A percentile compares a stretch with the other conserved stretches of the same genome.
Evolutionary conservation across 2,797 vertebrate genomes (phyloP).

Genomic region (Poeciliopsis turneri): DNA sequence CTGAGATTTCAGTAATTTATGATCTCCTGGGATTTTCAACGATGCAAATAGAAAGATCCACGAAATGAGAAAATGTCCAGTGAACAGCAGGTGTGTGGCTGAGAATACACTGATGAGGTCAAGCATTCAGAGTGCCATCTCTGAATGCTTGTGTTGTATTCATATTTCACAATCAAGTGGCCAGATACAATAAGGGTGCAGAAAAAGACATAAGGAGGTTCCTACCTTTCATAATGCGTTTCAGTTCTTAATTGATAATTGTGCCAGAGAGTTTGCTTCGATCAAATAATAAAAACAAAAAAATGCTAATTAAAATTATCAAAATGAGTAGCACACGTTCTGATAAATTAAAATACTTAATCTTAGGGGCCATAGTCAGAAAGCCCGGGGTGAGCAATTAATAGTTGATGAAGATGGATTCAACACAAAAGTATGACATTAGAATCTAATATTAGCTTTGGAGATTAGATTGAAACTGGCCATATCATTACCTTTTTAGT

Average conservation of each 20-base stretch:
- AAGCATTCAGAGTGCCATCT: not conserved
- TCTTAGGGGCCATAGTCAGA: not conserved
- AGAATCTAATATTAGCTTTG: slow-evolving; percentile 2
- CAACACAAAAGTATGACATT: not conserved
- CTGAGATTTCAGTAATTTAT: not conserved
- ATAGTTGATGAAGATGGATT: slow-evolving; percentile 6
- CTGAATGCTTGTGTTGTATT: no score
- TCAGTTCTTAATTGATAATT: not conserved
- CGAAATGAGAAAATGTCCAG: not conserved
- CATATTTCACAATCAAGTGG: no score
- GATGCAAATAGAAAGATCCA: not conserved
- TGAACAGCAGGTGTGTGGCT: not conserved
- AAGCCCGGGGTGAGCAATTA: not conserved
- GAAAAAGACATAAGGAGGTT: not conserved
- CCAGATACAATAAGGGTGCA: no score
- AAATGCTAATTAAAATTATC: slow-evolving; percentile 6
- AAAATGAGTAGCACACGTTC: not conserved
- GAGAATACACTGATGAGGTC: not conserved
- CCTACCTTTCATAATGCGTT: not conserved
- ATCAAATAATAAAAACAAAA: not conserved
- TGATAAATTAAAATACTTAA: slow-evolving; percentile 3
- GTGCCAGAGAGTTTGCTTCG: not conserved
- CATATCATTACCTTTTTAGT: not conserved
- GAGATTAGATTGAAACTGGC: slow-evolving; percentile 1
- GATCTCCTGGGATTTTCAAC: not conserved